These are phyloP conservation scores for Calyptommatus sinebrachiatus DNA, from an alignment of 2,113 vertebrate species.

Conservation along the genomic window DNA sequence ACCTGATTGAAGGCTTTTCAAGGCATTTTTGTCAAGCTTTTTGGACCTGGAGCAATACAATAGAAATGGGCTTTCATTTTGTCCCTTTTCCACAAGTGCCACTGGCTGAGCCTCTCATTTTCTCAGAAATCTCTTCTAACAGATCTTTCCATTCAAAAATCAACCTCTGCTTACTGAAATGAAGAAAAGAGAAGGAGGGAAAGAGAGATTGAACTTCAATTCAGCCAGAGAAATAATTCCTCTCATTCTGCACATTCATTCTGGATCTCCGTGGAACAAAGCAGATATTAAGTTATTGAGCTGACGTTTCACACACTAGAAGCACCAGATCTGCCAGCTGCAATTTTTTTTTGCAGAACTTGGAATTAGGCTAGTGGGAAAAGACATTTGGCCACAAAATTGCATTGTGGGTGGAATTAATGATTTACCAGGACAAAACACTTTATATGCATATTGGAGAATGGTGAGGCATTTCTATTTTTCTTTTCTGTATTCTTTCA, in stretches of 20 bases:
- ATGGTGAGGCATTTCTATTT: background rate
- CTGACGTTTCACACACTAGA: conserved; percentile 56
- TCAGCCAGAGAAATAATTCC: conserved; percentile 47
- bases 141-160: conserved; percentile 50
- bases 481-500: background rate
- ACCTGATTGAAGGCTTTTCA: background rate
- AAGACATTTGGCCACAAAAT: conserved; percentile 27
- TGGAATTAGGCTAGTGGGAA: conserved; percentile 51
- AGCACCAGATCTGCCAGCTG: conserved; percentile 53
- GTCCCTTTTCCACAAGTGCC: conserved; percentile 22
- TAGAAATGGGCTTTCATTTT: background rate
- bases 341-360: conserved; percentile 17
- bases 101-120: conserved; percentile 50
- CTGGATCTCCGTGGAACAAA: conserved; percentile 61
- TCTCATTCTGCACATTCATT: conserved; percentile 55
- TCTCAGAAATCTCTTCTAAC: conserved; percentile 50
- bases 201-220: conserved; percentile 54
- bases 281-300: conserved; percentile 58
- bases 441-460: conserved; percentile 36
- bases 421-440: conserved; percentile 43
- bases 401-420: conserved; percentile 14
- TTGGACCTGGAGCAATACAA: conserved; percentile 1
- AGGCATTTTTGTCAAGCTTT: conserved; percentile 38
- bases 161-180: conserved; percentile 54
- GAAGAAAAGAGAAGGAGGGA: conserved; percentile 55